phyloP scores from a whole-genome alignment of 2,888 invertebrate genomes.

The Axea sp. region DNA sequence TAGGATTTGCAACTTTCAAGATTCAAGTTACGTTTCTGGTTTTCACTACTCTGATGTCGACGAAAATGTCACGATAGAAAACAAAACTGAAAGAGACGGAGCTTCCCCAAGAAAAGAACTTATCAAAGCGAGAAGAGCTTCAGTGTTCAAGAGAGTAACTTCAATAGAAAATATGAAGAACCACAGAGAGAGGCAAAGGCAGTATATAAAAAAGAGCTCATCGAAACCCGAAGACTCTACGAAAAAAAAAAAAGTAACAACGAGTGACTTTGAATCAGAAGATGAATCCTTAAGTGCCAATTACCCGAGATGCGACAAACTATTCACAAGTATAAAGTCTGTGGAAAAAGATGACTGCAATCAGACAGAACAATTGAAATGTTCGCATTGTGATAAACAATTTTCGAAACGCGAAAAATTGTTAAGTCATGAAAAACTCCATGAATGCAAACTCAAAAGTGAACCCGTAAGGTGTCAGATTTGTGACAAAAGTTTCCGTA shows the following conservation, averaged over 20 bases:
- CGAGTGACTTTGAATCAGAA: constrained; percentile 21
- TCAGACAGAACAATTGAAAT: constrained; percentile 65
- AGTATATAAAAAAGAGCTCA: constrained; percentile 70
- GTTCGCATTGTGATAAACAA: constrained; percentile 67
- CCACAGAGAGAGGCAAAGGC: constrained; percentile 71
- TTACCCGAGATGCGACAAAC: constrained; percentile 66
- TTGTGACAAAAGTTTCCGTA: constrained; percentile 72
- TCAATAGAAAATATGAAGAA: constrained; percentile 72
- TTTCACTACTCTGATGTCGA: constrained; percentile 12
- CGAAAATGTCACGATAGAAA: constrained; percentile 15
- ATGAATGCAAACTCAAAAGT: constrained; percentile 63
- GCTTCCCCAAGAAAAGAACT: constrained; percentile 52
- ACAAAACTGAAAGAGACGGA: constrained; percentile 15
- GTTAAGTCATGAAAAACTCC: constrained; percentile 53
- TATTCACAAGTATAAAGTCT: constrained; percentile 65
- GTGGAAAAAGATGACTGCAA: constrained; percentile 63
- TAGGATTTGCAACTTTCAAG: neutral
- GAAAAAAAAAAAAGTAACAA: constrained; percentile 5
- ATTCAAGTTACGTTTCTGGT: neutral
- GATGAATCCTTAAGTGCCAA: constrained; percentile 37
- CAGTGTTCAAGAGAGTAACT: constrained; percentile 71
- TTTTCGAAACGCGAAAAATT: constrained; percentile 65
- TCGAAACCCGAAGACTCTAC: constrained; percentile 62
- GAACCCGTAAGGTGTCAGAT: constrained; percentile 69
- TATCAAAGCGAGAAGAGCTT: constrained; percentile 65